phyloP scores from a whole-genome alignment of 2,888 invertebrate species.

The Tetrapedia diversipes region DNA sequence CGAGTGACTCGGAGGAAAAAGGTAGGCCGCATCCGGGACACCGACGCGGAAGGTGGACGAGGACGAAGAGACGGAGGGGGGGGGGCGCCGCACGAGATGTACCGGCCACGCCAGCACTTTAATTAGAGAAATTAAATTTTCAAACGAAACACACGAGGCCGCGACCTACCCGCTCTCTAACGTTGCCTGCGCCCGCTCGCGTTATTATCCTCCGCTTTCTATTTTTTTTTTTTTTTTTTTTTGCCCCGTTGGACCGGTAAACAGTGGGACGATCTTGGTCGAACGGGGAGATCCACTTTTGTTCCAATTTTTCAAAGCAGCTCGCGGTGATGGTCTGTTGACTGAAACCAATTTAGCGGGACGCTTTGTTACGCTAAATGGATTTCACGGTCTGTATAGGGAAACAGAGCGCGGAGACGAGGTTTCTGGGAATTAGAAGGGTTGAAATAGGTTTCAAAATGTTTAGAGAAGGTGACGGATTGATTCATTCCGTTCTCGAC shows the following conservation, averaged over 20 bases:
- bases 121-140: conserved; percentile 78
- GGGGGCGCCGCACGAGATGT: conserved; percentile 45
- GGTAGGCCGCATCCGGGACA: conserved; percentile 63
- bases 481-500: too few species aligned
- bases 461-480: too few species aligned
- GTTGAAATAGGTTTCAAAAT: too few species aligned
- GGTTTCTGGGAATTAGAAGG: too few species aligned
- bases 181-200: neutral
- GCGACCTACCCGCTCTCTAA: conserved; percentile 19
- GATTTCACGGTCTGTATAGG: too few species aligned
- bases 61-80: conserved; percentile 14
- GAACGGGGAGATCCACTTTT: neutral
- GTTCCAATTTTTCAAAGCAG: neutral
- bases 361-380: too few species aligned
- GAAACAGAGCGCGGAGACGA: too few species aligned
- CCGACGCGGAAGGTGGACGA: too few species aligned
- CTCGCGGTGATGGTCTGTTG: neutral
- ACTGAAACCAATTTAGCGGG: neutral
- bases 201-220: too few species aligned
- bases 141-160: conserved; percentile 69
- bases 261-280: conserved; percentile 27
- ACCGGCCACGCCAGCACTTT: conserved; percentile 68
- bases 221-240: too few species aligned
- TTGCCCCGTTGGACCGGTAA: conserved; percentile 17
- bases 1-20: conserved; percentile 69